Evolutionary conservation across 2,888 invertebrate genomes (phyloP), one percentile per base, ranked within the genome.

Genomic region (Eristalis intricaria): DNA sequence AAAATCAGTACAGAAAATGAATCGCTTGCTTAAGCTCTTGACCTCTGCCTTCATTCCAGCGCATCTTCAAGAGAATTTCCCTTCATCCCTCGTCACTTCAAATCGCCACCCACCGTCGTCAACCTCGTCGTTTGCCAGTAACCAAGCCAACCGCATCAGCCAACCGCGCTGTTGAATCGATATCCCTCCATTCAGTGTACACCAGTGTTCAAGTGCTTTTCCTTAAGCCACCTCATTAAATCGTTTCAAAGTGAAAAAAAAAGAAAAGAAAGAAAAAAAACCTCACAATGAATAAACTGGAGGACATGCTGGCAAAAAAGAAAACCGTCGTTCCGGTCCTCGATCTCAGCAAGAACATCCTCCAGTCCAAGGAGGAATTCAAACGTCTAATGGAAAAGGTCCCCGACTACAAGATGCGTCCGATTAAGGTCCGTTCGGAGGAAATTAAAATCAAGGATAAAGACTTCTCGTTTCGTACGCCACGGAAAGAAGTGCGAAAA

Each of bases 391-490:
- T 97, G 92, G 97, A 98, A 90, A 97, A 97, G 93, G 96, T 98
- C 13, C 97, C 98, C 0, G 98, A 98, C 92, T 97, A 96, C 91
- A 98, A 97, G 93, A 97, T 98, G 89, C 95, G 97, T 89, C 96
- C 97, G 0, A 97, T 98, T 91, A 97, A 97, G 94, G 97, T 97
- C 1, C 95, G 95, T 89, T 94, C 95, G 22, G 97, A 98, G 89
- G 97, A 97, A 89, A 94, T 96, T 0, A 97, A 96, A 93, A 95
- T 97, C 75, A 95, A 95, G 90, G 97, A 97, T 43, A 95, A 95
- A 90, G 95, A 96, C 87, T 96, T 95, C 89, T 95, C 96, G 90
- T 97, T 96, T 90, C 96, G 96, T 91, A 95, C 96, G 63, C 94
- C 96, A 4, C 96, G 95, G 89, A 96, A 96, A 90, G 97, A 97